These are phyloP conservation scores for Eupeodes luniger DNA, from an alignment of 2,888 invertebrate genomes.

Conservation along the genomic window DNA sequence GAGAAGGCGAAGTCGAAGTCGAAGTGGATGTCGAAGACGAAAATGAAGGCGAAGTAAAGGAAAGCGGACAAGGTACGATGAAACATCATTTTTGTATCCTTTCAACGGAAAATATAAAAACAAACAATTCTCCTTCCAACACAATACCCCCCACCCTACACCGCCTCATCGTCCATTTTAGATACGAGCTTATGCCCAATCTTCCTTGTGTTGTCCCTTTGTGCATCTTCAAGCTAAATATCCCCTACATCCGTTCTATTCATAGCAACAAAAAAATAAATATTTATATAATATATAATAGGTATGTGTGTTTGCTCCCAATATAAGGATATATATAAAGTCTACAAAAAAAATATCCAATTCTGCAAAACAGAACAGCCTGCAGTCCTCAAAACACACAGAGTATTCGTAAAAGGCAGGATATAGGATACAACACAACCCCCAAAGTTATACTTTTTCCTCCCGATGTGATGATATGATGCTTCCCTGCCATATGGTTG, in stretches of 20 bases:
- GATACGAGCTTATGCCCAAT: conserved; percentile 48
- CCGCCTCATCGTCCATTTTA: neutral
- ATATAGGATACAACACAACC: conserved; percentile 16
- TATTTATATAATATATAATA: neutral
- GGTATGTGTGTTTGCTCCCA: conserved; percentile 15
- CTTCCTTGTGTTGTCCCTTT: conserved; percentile 53
- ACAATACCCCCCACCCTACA: neutral
- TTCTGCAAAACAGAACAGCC: conserved; percentile 62
- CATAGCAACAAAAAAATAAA: conserved; percentile 20
- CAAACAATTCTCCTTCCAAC: conserved; percentile 16
- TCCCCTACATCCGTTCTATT: conserved; percentile 64
- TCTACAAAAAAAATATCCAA: conserved; percentile 52
- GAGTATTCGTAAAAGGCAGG: conserved; percentile 13
- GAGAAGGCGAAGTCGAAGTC: neutral
- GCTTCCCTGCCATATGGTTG: conserved; percentile 9
- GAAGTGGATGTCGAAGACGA: too few species aligned
- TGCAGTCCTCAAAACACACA: conserved; percentile 68
- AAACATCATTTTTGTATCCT: conserved; percentile 39
- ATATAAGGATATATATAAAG: conserved; percentile 43
- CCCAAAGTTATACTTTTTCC: neutral
- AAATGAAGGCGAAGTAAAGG: neutral
- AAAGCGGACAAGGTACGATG: neutral
- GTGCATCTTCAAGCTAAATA: conserved; percentile 55
- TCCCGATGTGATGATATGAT: neutral
- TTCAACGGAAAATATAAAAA: conserved; percentile 39